Conservation (phyloP, 2,888 invertebrate species). For the Leptopilina syphax region DNA sequence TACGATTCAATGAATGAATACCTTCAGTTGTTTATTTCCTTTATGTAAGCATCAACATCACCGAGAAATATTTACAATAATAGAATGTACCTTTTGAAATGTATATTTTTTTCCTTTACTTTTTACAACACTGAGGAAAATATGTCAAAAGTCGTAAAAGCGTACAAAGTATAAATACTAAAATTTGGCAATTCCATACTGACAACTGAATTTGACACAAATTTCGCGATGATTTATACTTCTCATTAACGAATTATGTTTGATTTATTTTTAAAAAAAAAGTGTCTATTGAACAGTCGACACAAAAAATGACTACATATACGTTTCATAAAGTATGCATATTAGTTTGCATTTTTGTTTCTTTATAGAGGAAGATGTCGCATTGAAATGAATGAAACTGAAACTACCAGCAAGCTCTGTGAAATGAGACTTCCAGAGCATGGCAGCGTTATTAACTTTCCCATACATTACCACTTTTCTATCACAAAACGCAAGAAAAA, state of each 20-base stretch:
- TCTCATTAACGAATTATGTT: too few species aligned
- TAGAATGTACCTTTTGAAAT: too few species aligned
- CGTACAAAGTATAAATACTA: too few species aligned
- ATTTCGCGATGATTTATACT: too few species aligned
- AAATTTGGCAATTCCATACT: too few species aligned
- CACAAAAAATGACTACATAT: not conserved
- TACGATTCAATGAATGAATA: not conserved
- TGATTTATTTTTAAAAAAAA: too few species aligned
- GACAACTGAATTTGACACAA: too few species aligned
- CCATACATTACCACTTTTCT: not conserved
- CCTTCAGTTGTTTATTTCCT: not conserved
- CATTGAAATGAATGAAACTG: conserved; percentile 6
- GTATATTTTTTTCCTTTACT: too few species aligned
- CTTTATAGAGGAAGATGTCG: not conserved
- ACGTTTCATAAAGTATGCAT: not conserved
- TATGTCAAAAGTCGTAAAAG: too few species aligned
- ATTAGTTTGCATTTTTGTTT: conserved; percentile 11
- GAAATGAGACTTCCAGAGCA: not conserved
- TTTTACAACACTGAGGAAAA: too few species aligned
- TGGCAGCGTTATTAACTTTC: not conserved
- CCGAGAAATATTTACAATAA: not conserved
- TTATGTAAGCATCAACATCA: not conserved
- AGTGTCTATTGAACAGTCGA: too few species aligned
- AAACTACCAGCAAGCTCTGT: not conserved
- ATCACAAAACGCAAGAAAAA: not conserved